phyloP scores from a whole-genome alignment of 2,797 vertebrate species.

The Pagetopsis macropterus region DNA sequence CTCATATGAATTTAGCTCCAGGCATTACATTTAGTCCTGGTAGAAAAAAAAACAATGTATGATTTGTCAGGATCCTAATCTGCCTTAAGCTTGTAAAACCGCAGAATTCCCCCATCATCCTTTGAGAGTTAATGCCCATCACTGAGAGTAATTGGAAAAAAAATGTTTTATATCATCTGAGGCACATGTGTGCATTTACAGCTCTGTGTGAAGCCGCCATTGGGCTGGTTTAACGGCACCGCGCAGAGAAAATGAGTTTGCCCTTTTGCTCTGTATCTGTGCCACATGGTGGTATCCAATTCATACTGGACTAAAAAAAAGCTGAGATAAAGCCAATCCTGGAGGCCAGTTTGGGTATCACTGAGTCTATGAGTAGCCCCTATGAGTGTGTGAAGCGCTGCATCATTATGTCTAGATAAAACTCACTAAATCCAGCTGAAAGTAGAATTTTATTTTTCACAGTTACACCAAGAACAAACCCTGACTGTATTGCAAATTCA shows the following conservation, averaged over 20 bases:
- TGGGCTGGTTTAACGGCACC: conserved; percentile 27
- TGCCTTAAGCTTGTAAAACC: conserved; percentile 31
- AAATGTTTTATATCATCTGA: conserved; percentile 19
- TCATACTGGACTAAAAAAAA: conserved; percentile 49
- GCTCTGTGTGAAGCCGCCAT: not conserved
- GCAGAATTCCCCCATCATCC: not conserved
- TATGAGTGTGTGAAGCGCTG: conserved; percentile 15
- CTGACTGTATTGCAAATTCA: not conserved
- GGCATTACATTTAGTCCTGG: not conserved
- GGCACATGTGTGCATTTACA: conserved; percentile 31
- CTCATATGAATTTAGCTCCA: too few species aligned
- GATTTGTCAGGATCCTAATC: conserved; percentile 50
- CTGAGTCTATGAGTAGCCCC: conserved; percentile 7
- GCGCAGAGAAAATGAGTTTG: conserved; percentile 61
- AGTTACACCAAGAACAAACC: not conserved
- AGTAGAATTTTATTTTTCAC: not conserved
- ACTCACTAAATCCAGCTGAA: conserved; percentile 12
- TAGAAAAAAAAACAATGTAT: conserved; percentile 13
- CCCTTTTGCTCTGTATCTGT: conserved; percentile 44
- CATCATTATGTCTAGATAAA: conserved; percentile 45
- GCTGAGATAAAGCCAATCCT: conserved; percentile 44
- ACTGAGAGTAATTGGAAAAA: conserved; percentile 30
- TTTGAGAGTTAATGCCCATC: conserved; percentile 37
- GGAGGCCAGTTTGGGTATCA: conserved; percentile 34
- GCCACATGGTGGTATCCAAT: conserved; percentile 48